Evolutionary conservation across 2,888 invertebrate species (phyloP).

Genomic region (Caenorhabditis wallacei): DNA sequence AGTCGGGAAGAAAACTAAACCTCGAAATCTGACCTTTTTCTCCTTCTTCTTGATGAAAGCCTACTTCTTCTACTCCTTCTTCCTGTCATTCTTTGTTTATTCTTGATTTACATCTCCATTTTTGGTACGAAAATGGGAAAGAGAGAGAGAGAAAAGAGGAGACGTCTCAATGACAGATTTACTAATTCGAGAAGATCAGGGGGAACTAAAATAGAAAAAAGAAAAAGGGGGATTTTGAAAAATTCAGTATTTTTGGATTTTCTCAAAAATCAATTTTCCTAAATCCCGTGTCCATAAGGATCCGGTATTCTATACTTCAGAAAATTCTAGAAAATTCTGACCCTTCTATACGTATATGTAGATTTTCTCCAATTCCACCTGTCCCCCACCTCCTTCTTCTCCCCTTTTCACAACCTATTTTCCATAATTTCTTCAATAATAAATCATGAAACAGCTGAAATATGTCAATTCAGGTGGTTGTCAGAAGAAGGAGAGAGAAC

Average conservation of each 20-base stretch:
- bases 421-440: background rate
- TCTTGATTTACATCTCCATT: constrained; percentile 38
- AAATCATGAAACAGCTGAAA: constrained; percentile 31
- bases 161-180: constrained; percentile 25
- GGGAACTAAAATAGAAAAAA: background rate
- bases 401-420: background rate
- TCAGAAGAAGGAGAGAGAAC: background rate
- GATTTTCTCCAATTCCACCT: background rate
- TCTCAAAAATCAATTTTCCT: too few species aligned
- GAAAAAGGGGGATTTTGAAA: background rate
- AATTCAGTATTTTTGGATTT: too few species aligned
- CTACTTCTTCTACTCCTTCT: background rate
- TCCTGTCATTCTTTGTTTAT: constrained; percentile 14
- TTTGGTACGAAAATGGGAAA: background rate
- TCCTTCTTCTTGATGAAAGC: background rate
- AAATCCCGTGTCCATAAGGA: too few species aligned
- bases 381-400: background rate
- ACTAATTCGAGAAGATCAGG: constrained; percentile 4
- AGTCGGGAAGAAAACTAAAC: background rate
- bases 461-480: background rate
- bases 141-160: background rate
- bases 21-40: background rate
- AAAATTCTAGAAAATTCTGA: too few species aligned
- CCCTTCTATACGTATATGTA: background rate
- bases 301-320: too few species aligned